Conservation (phyloP, 2,888 invertebrate genomes). For the Phalangium opilio region DNA sequence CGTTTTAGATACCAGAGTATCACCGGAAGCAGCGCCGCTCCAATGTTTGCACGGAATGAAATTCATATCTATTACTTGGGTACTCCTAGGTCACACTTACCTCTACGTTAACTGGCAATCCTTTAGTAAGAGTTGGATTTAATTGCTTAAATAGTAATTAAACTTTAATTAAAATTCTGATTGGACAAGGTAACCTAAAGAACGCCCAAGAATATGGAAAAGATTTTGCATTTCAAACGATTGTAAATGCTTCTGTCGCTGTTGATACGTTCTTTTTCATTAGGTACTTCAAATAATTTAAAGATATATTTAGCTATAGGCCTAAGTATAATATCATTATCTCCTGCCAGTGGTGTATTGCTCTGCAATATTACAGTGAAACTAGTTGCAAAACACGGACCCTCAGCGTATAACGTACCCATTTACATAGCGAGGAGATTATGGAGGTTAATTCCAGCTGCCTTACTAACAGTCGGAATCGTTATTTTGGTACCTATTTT, state of each 20-base stretch:
- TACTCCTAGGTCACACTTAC: no score
- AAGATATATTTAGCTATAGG: no score
- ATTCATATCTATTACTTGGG: no score
- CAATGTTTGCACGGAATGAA: no score
- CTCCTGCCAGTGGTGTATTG: constrained; percentile 9
- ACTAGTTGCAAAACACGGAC: constrained; percentile 2
- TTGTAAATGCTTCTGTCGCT: constrained; percentile 16
- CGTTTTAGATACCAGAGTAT: no score
- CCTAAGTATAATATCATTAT: no score
- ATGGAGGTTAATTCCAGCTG: constrained; percentile 15
- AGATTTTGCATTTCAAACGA: constrained; percentile 18
- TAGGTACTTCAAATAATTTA: no score
- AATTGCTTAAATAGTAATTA: not conserved
- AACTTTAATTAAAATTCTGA: not conserved
- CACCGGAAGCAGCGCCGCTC: no score
- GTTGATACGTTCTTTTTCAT: constrained; percentile 19
- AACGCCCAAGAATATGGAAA: constrained; percentile 9
- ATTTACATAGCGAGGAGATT: constrained; percentile 12
- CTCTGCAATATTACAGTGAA: constrained; percentile 13
- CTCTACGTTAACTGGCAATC: no score
- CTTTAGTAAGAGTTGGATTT: no score
- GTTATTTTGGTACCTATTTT: constrained; percentile 9
- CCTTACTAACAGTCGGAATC: constrained; percentile 6
- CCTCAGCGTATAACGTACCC: constrained; percentile 7
- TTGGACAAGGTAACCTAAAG: constrained; percentile 10